These are phyloP conservation scores for Calyptommatus sinebrachiatus DNA, from an alignment of 2,113 vertebrate species.

Conservation along the genomic window DNA sequence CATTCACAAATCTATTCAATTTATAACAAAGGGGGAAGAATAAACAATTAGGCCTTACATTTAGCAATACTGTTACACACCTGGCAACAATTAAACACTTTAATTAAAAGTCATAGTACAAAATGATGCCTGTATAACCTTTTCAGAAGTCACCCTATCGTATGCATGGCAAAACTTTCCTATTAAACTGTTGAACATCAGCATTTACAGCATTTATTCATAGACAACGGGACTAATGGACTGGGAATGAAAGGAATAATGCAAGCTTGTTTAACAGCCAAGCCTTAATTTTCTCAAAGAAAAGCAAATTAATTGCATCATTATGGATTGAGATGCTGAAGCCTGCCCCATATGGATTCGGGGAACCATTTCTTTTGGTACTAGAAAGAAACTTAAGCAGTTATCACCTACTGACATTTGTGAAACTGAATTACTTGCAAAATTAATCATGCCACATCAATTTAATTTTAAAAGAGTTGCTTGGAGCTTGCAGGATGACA, in stretches of 20 bases:
- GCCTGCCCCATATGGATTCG: not conserved
- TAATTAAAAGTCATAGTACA: conserved; percentile 67
- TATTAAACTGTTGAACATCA: conserved; percentile 35
- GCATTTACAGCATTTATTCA: conserved; percentile 18
- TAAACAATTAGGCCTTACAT: conserved; percentile 68
- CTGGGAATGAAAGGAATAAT: conserved; percentile 16
- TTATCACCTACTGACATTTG: not conserved
- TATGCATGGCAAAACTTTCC: conserved; percentile 44
- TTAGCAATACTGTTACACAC: conserved; percentile 63
- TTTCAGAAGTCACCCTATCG: conserved; percentile 36
- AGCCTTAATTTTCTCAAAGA: conserved; percentile 1
- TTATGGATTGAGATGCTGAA: conserved; percentile 10
- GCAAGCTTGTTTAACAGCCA: conserved; percentile 6
- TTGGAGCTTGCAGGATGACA: not conserved
- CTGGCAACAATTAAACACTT: conserved; percentile 66
- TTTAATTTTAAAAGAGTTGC: not conserved
- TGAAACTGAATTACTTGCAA: not conserved
- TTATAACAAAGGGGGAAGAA: conserved; percentile 67
- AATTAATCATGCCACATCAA: not conserved
- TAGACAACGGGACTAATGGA: conserved; percentile 25
- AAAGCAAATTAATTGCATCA: conserved; percentile 20
- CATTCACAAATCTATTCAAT: conserved; percentile 60
- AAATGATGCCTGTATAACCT: conserved; percentile 52
- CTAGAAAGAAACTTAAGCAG: not conserved
- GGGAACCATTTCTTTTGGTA: not conserved